These are phyloP conservation scores for Ctenomys sociabilis DNA, from an alignment of 2,113 vertebrate genomes.

Conservation along the genomic window DNA sequence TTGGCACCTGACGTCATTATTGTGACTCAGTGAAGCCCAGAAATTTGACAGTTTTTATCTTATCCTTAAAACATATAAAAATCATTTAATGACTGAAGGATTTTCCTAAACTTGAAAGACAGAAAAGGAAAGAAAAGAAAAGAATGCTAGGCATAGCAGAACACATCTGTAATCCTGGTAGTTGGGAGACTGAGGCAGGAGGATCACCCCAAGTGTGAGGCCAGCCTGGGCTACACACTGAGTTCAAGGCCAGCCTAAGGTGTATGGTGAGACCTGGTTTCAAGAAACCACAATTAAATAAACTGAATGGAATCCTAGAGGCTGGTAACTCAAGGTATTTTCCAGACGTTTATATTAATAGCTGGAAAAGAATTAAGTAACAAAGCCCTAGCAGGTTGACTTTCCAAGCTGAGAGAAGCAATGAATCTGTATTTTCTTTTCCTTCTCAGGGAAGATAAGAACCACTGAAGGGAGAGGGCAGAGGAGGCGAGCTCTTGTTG, in stretches of 20 bases:
- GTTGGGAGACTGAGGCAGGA: not conserved
- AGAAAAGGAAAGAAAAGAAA: not conserved
- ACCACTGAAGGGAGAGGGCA: not conserved
- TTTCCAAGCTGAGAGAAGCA: not conserved
- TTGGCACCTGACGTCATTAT: not conserved
- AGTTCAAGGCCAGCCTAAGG: not conserved
- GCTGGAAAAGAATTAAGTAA: not conserved
- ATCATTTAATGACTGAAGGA: not conserved
- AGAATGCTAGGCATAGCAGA: too few species aligned
- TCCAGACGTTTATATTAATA: not conserved
- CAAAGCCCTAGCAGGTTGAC: not conserved
- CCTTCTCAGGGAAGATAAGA: not conserved
- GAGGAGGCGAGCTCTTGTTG: not conserved
- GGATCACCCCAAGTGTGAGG: not conserved
- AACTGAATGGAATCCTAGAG: slow-evolving; percentile 12
- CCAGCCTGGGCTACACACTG: not conserved
- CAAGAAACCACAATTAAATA: not conserved
- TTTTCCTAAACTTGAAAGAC: not conserved
- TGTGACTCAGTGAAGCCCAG: not conserved
- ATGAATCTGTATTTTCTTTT: accelerated
- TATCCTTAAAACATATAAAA: slow-evolving; percentile 24
- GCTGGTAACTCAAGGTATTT: not conserved
- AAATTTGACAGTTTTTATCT: not conserved
- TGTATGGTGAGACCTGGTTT: not conserved
- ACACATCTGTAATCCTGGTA: not conserved